Evolutionary conservation across 2,797 vertebrate species (phyloP), one percentile per base, ranked within the genome.

Genomic region (Urocyon cinereoargenteus): DNA sequence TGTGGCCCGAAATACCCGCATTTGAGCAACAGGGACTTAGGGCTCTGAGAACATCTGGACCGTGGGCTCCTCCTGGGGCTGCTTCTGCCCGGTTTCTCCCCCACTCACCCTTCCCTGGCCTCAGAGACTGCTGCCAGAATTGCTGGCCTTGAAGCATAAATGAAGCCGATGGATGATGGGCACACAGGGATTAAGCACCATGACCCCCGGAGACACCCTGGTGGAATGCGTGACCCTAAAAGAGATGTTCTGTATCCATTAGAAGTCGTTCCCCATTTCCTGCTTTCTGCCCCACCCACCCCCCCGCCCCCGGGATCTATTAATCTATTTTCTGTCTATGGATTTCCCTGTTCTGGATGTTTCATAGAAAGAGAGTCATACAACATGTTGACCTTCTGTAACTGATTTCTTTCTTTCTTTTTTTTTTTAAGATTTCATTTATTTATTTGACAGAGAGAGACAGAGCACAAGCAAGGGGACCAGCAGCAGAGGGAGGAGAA

Each of bases 91-190:
- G 3, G 21, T 3, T 15, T 16, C 31, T 64, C 31, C 26, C 22
- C 2, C 7, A 45, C 15, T 7, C 12, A 9, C 14, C 5, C 0
- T 1, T 13, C 31, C 28, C 21, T 0, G 0, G 7, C 21, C 4
- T 73, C 73, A 3, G 24, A 45, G 64, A 31, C 6, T 14, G 26
- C 13, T 26, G 31, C 55, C 21, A 49, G 2, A 34, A 19, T 84
- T n/a, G n/a, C 31, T 53, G 26, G 19, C 31, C 70, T 77, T n/a
- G 26, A 66, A 26, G 40, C 34, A 15, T 14, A 12, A 85, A 28
- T 21, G 34, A 18, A n/a, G 45, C 0, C 31, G 10, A 7, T 0
- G 19, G 89, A 61, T 22, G 31, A 40, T 4, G 40, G 57, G 5
- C 0, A 19, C 15, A 4, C 36, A 0, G 55, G 12, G 24, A 16